Evolutionary conservation across 2,797 vertebrate species (phyloP).

Genomic region (Kryptopterus vitreolus): DNA sequence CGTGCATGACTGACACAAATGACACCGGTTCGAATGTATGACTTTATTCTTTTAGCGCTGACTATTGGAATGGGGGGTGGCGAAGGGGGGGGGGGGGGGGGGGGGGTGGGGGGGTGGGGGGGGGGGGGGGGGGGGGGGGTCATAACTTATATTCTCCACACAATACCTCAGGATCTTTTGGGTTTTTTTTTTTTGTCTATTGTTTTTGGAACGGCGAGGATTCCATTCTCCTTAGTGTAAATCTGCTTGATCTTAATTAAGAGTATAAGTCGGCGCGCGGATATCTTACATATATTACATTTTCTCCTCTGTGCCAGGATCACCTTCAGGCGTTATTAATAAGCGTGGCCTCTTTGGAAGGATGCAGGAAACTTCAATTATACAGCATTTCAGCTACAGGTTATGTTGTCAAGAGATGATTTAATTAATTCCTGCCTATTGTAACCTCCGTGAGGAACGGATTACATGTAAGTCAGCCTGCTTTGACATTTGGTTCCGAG

Average conservation of each 20-base stretch:
- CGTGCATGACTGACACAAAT: slow-evolving; percentile 63
- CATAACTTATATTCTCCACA: slow-evolving; percentile 59
- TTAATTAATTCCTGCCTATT: slow-evolving; percentile 37
- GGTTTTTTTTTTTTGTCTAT: too few species aligned
- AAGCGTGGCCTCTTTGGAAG: background rate
- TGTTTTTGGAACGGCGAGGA: too few species aligned
- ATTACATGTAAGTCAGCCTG: slow-evolving; percentile 5
- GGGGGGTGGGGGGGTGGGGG: slow-evolving; percentile 54
- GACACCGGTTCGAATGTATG: slow-evolving; percentile 68
- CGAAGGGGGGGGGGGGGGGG: too few species aligned
- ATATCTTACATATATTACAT: slow-evolving; percentile 4
- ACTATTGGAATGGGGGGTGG: slow-evolving; percentile 62
- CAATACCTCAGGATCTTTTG: slow-evolving; percentile 55
- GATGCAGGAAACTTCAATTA: slow-evolving; percentile 26
- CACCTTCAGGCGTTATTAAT: slow-evolving; percentile 33
- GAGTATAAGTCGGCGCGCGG: background rate
- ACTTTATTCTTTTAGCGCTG: slow-evolving; percentile 58
- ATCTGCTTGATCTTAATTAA: slow-evolving; percentile 16
- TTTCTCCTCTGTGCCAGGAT: slow-evolving; percentile 4
- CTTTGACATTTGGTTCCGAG: slow-evolving; percentile 8
- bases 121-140: slow-evolving; percentile 54
- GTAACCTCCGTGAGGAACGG: too few species aligned
- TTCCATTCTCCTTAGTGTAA: background rate
- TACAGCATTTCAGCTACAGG: slow-evolving; percentile 35
- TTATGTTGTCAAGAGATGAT: slow-evolving; percentile 9